Evolutionary conservation across 2,888 invertebrate species (phyloP), one percentile per base, ranked within the genome.

Genomic region (Mactromeris polynyma): DNA sequence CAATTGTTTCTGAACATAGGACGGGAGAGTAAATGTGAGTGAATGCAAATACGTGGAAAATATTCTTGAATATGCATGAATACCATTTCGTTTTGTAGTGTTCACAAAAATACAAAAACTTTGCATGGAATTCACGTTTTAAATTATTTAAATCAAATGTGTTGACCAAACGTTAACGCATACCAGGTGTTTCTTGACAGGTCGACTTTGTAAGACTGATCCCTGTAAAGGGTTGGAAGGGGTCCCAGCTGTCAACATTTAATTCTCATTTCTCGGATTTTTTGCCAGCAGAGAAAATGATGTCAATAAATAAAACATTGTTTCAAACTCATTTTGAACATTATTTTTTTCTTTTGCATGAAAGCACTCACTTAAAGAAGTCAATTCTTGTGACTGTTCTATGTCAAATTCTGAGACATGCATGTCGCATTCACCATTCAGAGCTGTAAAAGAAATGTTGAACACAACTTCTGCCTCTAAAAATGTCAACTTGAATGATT

Each of bases 401-500:
- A 36, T 33, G 73, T 73, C 73, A 73, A 33, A 19, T 73, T 73
- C 19, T 4, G 73, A 73, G 31, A 33, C 73, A 33, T 33, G 73
- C 73, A 73, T 73, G 73, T 73, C 33, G 73, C 73, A 73, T 33
- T 33, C 33, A 73, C 73, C 26, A 33, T 33, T 33, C 73, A 33
- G 26, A 33, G 73, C 73, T 73, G 73, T 73, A 36, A 33, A 21
- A 73, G 73, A 33, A 73, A 73, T 73, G 73, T 73, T 36, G 73
- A 73, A 73, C 73, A 73, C 73, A 73, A 73, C 73, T 73, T 73
- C 33, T 33, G 73, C 73, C 73, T 73, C 73, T 73, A 73, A 73
- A 73, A 73, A 73, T 73, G 73, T 73, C 73, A 73, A 73, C 73
- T 73, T 73, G 73, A 73, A 73, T 73, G 73, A 73, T 73, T 73